A percentile compares a stretch with the other conserved stretches of the same genome.
Evolutionary conservation across 1,140 invertebrate species (phyloP).

Genomic region (Diprion similis): DNA sequence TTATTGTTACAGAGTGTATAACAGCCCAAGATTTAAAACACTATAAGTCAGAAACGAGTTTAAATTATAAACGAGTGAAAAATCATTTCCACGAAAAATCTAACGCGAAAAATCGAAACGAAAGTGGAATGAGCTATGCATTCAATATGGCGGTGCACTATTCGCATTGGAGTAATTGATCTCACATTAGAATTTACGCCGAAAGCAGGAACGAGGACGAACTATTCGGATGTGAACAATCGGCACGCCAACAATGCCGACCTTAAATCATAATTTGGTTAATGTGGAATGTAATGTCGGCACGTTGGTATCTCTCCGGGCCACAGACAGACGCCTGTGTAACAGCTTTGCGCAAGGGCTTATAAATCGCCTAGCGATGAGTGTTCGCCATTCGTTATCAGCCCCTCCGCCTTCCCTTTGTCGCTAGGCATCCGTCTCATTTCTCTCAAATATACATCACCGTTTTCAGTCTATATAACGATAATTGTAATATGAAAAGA

Average conservation of each 20-base stretch:
- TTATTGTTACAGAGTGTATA: too few relatives aligned
- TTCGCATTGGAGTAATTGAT: slow-evolving; percentile 51
- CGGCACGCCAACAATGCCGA: slow-evolving; percentile 54
- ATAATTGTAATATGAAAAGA: too few relatives aligned
- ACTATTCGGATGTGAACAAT: slow-evolving; percentile 58
- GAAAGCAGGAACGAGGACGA: slow-evolving; percentile 40
- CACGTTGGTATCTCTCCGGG: slow-evolving; percentile 43
- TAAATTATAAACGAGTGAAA: too few relatives aligned
- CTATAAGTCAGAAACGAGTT: not conserved
- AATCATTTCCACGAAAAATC: too few relatives aligned
- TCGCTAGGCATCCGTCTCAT: slow-evolving; percentile 34
- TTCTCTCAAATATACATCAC: slow-evolving; percentile 1
- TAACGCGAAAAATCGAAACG: too few relatives aligned
- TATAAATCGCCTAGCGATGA: slow-evolving; percentile 58
- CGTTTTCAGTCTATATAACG: too few relatives aligned
- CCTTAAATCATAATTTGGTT: slow-evolving; percentile 63
- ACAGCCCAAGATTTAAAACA: not conserved
- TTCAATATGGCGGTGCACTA: slow-evolving; percentile 28
- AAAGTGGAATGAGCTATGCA: too few relatives aligned
- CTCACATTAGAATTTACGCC: slow-evolving; percentile 56
- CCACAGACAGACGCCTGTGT: slow-evolving; percentile 34
- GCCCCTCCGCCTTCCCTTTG: slow-evolving; percentile 45
- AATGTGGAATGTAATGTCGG: slow-evolving; percentile 62
- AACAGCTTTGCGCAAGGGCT: slow-evolving; percentile 42
- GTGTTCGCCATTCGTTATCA: slow-evolving; percentile 57